Evolutionary conservation across 1,140 invertebrate species (phyloP).

Genomic region (Pinna nobilis): DNA sequence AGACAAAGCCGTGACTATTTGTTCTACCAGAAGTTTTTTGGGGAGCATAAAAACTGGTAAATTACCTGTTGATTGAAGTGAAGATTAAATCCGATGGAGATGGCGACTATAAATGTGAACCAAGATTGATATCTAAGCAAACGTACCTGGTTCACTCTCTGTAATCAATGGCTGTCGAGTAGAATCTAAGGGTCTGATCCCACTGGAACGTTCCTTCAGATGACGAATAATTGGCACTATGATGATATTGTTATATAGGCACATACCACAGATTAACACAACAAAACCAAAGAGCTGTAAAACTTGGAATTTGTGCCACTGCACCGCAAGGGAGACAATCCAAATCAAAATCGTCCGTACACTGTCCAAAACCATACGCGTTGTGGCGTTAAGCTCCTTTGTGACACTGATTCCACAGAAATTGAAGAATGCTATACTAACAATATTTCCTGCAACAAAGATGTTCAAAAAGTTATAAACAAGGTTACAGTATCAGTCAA

Average conservation of each 20-base stretch:
- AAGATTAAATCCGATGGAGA: too few species aligned
- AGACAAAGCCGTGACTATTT: too few species aligned
- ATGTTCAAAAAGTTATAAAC: background rate
- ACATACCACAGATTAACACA: constrained; percentile 85
- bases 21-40: too few species aligned
- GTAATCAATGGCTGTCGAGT: too few species aligned
- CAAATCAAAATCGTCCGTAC: constrained; percentile 93
- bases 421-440: constrained; percentile 97
- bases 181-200: too few species aligned
- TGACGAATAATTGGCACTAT: background rate
- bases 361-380: constrained; percentile 93
- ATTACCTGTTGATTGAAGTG: too few species aligned
- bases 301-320: constrained; percentile 88
- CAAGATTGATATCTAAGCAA: too few species aligned
- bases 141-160: too few species aligned
- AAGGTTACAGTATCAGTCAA: too few species aligned
- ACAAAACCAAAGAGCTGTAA: constrained; percentile 87
- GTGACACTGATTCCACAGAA: constrained; percentile 97
- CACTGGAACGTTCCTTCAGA: background rate
- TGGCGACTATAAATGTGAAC: too few species aligned
- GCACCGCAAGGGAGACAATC: constrained; percentile 82
- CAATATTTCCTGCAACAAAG: constrained; percentile 83
- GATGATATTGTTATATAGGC: constrained; percentile 80
- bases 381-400: constrained; percentile 90
- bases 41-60: too few species aligned